Percentiles rank a stretch among this genome's conserved stretches.
Conservation (phyloP, 2,113 vertebrate species). For the Syrrhaptes paradoxus region DNA sequence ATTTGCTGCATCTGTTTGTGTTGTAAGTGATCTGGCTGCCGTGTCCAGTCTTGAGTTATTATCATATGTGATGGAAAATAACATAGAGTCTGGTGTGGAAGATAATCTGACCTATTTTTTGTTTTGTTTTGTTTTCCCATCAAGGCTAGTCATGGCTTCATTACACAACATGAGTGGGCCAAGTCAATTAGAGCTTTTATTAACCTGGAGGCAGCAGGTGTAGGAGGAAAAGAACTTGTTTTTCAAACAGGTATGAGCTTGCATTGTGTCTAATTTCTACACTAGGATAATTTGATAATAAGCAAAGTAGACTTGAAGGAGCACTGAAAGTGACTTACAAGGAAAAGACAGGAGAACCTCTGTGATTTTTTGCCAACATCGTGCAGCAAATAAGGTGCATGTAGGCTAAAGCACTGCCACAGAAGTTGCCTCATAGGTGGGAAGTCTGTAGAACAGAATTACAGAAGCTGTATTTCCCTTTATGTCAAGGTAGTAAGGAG, state of each 20-base stretch:
- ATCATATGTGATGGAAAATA: background rate
- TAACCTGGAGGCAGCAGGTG: constrained; percentile 97
- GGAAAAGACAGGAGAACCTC: background rate
- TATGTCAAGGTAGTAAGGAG: background rate
- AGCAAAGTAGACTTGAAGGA: background rate
- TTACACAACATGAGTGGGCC: constrained; percentile 96
- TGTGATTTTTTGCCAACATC: background rate
- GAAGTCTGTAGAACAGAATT: background rate
- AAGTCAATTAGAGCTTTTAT: constrained; percentile 92
- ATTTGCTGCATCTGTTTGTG: background rate
- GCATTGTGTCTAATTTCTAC: background rate
- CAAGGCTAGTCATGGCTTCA: constrained; percentile 98
- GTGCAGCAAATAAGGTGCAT: background rate
- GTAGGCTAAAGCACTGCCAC: background rate
- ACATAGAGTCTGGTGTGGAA: background rate
- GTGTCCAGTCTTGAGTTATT: background rate
- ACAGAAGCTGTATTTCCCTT: background rate
- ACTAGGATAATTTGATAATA: background rate
- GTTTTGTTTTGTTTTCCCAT: background rate
- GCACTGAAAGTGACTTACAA: background rate
- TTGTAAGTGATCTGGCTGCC: background rate
- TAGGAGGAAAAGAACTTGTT: constrained; percentile 98
- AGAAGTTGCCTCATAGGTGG: background rate
- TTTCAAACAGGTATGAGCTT: constrained; percentile 92
- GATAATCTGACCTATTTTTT: background rate